Evolutionary conservation across 2,113 vertebrate species (phyloP), one percentile per base, ranked within the genome.

Genomic region (Porphyrio hochstetteri): DNA sequence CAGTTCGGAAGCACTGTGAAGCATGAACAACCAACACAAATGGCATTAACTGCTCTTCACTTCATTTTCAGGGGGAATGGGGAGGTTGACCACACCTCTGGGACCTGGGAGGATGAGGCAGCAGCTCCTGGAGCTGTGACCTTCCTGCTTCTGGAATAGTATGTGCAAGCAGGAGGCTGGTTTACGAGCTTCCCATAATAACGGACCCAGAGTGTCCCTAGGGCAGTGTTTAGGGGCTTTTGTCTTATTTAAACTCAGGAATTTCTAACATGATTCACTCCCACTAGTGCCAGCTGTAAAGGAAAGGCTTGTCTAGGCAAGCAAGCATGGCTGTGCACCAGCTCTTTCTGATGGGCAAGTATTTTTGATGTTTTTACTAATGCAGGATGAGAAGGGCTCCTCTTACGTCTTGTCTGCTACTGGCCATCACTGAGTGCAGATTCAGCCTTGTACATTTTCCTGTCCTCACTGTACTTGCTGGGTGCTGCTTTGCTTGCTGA

Each of bases 191-290:
- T 23, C 53, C 18, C 29, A 40, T 70, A 94, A 88, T 75, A 74
- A 67, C 88, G 86, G 71, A 95, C 64, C 93, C 65, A 31, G 25
- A 44, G 19, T 56, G 3, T 42, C 91, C 71, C 60, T 7, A 13
- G 84, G 92, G 87, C 71, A 88, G 61, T 29, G 46, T 59, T 48
- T 87, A 57, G 35, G 2, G 35, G 2, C 53, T 60, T 31, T 65
- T 88, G n/a, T 82, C 79, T 68, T 36, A 25, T 16, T 82, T 90
- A 75, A 93, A 76, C 74, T 75, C 80, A 64, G 85, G 86, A 79
- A 56, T 85, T 63, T 44, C 42, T 67, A 36, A n/a, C 10, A 2
- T 5, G 52, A 27, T 50, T 71, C 7, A 19, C 15, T 72, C n/a
- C 42, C 36, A 7, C 7, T 4, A 17, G 56, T 36, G 64, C 44